These are phyloP conservation scores for Ascaphus truei DNA, from an alignment of 2,113 vertebrate species.

Conservation along the genomic window DNA sequence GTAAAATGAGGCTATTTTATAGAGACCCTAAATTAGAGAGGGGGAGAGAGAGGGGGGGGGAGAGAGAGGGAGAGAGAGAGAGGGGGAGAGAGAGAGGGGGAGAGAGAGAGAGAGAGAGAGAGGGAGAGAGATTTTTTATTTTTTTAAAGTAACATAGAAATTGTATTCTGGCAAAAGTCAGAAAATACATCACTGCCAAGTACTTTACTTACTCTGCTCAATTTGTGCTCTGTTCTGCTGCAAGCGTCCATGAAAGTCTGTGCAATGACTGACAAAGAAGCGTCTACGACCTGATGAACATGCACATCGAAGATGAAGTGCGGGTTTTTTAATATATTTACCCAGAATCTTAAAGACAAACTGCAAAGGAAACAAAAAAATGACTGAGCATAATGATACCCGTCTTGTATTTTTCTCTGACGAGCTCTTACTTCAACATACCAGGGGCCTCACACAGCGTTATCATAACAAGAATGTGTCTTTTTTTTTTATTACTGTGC, in stretches of 20 bases:
- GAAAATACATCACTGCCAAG: conserved; percentile 43
- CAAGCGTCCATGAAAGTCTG: conserved; percentile 99
- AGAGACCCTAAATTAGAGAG: too few relatives aligned
- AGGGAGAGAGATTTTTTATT: too few relatives aligned
- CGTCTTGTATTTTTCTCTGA: too few relatives aligned
- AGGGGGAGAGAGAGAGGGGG: not conserved
- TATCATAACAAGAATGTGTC: too few relatives aligned
- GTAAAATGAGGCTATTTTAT: too few relatives aligned
- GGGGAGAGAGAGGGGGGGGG: too few relatives aligned
- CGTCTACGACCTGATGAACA: conserved; percentile 92
- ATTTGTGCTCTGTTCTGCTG: conserved; percentile 96
- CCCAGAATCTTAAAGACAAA: conserved; percentile 93
- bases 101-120: not conserved
- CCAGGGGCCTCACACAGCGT: too few relatives aligned
- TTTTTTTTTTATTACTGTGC: too few relatives aligned
- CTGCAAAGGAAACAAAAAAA: conserved; percentile 62
- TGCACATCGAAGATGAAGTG: conserved; percentile 97
- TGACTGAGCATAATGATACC: too few relatives aligned
- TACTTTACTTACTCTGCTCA: conserved; percentile 94
- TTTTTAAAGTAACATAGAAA: too few relatives aligned
- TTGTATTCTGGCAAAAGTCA: not conserved
- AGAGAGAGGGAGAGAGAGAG: not conserved
- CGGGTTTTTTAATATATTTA: conserved; percentile 97
- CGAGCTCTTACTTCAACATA: too few relatives aligned
- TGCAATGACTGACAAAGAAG: conserved; percentile 93